Evolutionary conservation across 2,888 invertebrate species (phyloP).

Genomic region (Trachelus stipa): DNA sequence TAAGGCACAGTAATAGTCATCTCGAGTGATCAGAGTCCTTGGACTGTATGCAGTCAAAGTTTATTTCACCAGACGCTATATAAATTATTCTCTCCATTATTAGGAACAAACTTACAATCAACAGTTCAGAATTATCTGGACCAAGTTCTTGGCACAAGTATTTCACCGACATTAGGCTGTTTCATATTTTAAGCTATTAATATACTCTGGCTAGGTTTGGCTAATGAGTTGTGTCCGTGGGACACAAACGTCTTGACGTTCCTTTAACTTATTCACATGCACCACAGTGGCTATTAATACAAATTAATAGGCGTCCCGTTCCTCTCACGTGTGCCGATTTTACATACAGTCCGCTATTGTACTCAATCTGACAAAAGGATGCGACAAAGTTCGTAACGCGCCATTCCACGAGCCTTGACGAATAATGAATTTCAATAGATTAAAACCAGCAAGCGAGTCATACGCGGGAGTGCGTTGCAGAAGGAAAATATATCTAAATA

Average conservation of each 20-base stretch:
- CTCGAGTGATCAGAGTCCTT: not conserved
- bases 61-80: not conserved
- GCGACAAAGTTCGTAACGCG: not conserved
- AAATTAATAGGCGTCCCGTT: not conserved
- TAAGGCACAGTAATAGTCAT: not conserved
- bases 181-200: constrained; percentile 47
- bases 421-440: not conserved
- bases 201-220: constrained; percentile 36
- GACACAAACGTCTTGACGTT: not conserved
- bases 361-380: not conserved
- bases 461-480: not conserved
- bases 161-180: constrained; percentile 29
- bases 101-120: constrained; percentile 7
- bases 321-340: not conserved
- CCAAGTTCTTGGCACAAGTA: constrained; percentile 32
- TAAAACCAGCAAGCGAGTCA: not conserved
- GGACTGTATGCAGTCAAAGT: not conserved
- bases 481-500: not conserved
- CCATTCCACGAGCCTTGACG: not conserved
- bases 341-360: not conserved
- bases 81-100: not conserved
- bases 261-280: constrained; percentile 1
- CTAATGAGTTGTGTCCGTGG: constrained; percentile 26
- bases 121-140: constrained; percentile 9
- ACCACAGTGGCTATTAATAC: constrained; percentile 3